A percentile compares a stretch with the other conserved stretches of the same genome.
Conservation (phyloP, 2,113 vertebrate species). For the Colossoma macropomum region DNA sequence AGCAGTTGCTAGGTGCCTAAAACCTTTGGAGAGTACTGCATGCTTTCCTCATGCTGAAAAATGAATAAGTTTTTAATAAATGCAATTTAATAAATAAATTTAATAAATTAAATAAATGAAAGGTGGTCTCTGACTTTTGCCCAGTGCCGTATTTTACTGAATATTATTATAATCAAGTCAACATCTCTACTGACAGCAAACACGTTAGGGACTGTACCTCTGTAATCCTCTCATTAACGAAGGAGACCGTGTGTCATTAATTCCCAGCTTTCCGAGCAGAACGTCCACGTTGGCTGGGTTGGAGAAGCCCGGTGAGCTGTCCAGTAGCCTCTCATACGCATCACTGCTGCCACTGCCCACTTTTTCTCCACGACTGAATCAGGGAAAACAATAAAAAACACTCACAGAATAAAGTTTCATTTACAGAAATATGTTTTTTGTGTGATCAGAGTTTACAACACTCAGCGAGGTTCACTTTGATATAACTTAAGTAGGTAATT, state of each 20-base stretch:
- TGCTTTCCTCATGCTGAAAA: no score
- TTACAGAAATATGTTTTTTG: no score
- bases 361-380: conserved; percentile 81
- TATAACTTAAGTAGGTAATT: no score
- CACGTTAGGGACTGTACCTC: conserved; percentile 78
- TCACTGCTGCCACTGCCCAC: conserved; percentile 79
- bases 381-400: neutral
- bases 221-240: conserved; percentile 96
- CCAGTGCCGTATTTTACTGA: neutral
- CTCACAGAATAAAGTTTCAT: neutral
- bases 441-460: no score
- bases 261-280: conserved; percentile 87
- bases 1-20: no score
- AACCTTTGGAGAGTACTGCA: no score
- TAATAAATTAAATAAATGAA: no score
- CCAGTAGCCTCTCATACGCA: conserved; percentile 87
- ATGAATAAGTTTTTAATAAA: no score
- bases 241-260: conserved; percentile 90
- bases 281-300: conserved; percentile 95
- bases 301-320: conserved; percentile 86
- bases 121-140: no score
- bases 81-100: no score
- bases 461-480: no score
- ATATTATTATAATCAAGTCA: neutral
- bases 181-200: neutral